These are phyloP conservation scores for Chloropsis cyanopogon DNA, from an alignment of 2,113 vertebrate genomes.

Conservation along the genomic window DNA sequence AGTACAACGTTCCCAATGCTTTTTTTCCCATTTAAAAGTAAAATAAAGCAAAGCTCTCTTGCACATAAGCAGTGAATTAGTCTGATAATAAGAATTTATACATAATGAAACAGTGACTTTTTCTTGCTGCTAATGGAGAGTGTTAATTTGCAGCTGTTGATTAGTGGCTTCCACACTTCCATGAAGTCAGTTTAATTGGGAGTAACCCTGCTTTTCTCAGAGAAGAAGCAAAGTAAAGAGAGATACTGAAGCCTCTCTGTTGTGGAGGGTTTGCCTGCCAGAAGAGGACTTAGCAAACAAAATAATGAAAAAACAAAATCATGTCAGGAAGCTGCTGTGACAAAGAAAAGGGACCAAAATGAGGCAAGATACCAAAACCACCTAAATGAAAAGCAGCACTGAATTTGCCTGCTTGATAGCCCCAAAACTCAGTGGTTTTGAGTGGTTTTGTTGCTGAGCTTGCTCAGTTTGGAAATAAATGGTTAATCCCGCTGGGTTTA, in stretches of 20 bases:
- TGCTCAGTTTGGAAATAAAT: not conserved
- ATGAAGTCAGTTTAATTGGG: not conserved
- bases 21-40: not conserved
- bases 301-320: not conserved
- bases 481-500: fast-evolving
- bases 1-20: not conserved
- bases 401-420: not conserved
- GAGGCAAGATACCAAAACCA: not conserved
- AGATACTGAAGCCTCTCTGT: not conserved
- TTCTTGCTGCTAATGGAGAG: not conserved
- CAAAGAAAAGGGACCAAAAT: not conserved
- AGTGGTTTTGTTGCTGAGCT: fast-evolving
- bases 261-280: not conserved
- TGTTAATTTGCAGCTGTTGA: not conserved
- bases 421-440: not conserved
- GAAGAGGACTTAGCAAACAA: not conserved
- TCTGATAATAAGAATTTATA: not conserved
- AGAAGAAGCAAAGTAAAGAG: not conserved
- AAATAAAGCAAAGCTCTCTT: not conserved
- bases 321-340: not conserved
- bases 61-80: not conserved
- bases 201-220: not conserved
- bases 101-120: not conserved
- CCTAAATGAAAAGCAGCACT: not conserved
- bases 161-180: not conserved